Evolutionary conservation across 2,113 vertebrate genomes (phyloP).

Genomic region (Microtus pennsylvanicus): DNA sequence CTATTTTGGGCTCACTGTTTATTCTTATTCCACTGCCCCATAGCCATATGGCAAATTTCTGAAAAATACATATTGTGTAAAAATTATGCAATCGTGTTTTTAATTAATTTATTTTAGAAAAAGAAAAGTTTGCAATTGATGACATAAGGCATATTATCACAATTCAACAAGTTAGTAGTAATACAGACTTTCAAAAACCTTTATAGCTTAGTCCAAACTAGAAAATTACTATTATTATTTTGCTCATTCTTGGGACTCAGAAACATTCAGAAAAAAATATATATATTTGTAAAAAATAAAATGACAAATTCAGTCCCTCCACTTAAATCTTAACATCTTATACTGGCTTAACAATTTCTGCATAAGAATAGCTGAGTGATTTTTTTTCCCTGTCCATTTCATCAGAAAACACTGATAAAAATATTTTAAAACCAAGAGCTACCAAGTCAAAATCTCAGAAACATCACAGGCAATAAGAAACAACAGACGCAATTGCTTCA

Average conservation of each 20-base stretch:
- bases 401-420: slow-evolving; percentile 61
- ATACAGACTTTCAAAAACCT: slow-evolving; percentile 81
- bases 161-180: slow-evolving; percentile 80
- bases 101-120: slow-evolving; percentile 87
- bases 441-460: slow-evolving; percentile 32
- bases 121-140: slow-evolving; percentile 83
- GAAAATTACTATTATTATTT: slow-evolving; percentile 63
- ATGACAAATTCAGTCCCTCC: slow-evolving; percentile 54
- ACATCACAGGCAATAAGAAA: slow-evolving; percentile 1
- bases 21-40: not conserved
- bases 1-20: not conserved
- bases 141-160: slow-evolving; percentile 77
- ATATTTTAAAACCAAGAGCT: slow-evolving; percentile 35
- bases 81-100: slow-evolving; percentile 60
- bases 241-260: slow-evolving; percentile 55
- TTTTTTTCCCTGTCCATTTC: slow-evolving; percentile 35
- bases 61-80: not conserved
- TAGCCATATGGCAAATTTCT: not conserved
- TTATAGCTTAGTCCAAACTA: slow-evolving; percentile 72
- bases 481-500: not conserved
- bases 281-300: slow-evolving; percentile 82
- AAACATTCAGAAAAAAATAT: slow-evolving; percentile 75
- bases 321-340: slow-evolving; percentile 8
- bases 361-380: not conserved
- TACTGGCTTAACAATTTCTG: not conserved